Conservation (phyloP, 2,888 invertebrate genomes). For the Lasioglossum morio region DNA sequence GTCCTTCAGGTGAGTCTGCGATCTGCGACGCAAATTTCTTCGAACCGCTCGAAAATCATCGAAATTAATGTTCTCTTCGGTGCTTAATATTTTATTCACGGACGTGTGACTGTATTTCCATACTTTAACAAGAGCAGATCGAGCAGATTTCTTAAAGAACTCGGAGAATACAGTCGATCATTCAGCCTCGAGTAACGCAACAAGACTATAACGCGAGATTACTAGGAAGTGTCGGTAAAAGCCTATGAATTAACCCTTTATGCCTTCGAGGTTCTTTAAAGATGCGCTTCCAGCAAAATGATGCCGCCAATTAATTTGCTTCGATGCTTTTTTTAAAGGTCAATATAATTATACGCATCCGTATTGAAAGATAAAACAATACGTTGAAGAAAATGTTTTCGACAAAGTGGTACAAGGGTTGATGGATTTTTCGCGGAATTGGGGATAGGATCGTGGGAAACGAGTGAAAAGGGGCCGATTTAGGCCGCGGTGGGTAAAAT, state of each 20-base stretch:
- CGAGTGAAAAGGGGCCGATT: neutral
- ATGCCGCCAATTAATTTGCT: neutral
- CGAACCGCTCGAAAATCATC: neutral
- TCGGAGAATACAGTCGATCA: conserved; percentile 5
- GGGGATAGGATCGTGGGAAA: neutral
- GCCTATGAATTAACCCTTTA: conserved; percentile 10
- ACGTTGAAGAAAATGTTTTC: no score
- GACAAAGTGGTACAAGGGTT: no score
- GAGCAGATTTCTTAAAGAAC: neutral
- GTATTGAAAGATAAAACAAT: neutral
- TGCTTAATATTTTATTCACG: neutral
- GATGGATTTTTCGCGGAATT: neutral
- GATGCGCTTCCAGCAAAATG: neutral
- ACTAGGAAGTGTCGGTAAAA: neutral
- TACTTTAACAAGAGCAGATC: neutral
- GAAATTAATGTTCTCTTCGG: neutral
- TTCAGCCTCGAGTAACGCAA: neutral
- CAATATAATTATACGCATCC: neutral
- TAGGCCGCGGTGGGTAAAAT: neutral
- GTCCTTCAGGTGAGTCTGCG: conserved; percentile 6
- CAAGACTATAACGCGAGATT: conserved; percentile 4
- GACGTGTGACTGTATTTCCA: neutral
- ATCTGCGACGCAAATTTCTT: neutral
- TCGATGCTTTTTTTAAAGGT: neutral
- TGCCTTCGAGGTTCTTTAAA: neutral